Evolutionary conservation across 2,888 invertebrate genomes (phyloP), one percentile per base, ranked within the genome.

Genomic region (Tyria jacobaeae): DNA sequence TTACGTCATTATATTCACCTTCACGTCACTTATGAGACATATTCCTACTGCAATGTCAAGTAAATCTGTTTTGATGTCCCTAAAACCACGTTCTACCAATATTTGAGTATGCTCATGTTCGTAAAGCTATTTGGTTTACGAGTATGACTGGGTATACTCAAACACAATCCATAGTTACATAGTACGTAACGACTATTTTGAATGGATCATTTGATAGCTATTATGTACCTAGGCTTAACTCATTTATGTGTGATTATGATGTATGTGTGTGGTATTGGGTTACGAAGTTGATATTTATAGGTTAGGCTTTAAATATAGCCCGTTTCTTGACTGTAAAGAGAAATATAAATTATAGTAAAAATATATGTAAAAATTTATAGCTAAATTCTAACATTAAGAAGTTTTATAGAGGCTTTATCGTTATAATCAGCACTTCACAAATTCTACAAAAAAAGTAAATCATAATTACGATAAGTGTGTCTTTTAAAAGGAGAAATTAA

Each of bases 31-130:
- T 71, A 75, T 81, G 78, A 82, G 79, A 80, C 79, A 78, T 81
- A 81, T 81, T 80, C 79, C 75, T 80, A 80, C 82, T 82, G 81
- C 80, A 79, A 67, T 73, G 68, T 64, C 76, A 75, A 83, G 81
- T 84, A 88, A 89, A 88, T 88, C 88, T 84, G 76, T 71, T 76
- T 72, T 71, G 78, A 70, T 80, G 79, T 84, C 84, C 81, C 76
- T 69, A 73, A 83, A 83, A 85, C 86, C 90, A 91, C 90, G 90
- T 90, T 87, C 88, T 57, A 75, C 88, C 89, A 90, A 91, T 90
- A 90, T 90, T 89, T 89, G 86, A 86, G 80, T 80, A 73, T 76
- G 83, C 80, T 82, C 82, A 80, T 82, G 84, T 85, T 83, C 83
- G 82, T 83, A 86, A 87, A 88, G 83, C 84, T 84, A 85, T 87